phyloP scores from a whole-genome alignment of 2,113 vertebrate genomes.

The Pristiophorus japonicus region DNA sequence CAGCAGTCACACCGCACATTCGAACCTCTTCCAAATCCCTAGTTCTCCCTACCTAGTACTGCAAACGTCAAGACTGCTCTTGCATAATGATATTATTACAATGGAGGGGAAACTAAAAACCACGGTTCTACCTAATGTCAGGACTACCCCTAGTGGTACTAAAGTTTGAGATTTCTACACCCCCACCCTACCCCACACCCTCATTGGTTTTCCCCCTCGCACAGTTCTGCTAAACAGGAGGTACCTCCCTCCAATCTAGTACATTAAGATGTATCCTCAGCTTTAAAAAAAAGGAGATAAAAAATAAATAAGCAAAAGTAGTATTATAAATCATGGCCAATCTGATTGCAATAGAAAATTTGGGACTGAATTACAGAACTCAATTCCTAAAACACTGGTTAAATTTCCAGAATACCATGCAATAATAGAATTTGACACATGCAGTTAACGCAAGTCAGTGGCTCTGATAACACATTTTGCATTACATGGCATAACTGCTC shows the following conservation, averaged over 20 bases:
- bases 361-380: background rate
- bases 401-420: background rate
- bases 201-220: background rate
- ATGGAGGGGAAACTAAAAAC: background rate
- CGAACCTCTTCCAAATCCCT: background rate
- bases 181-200: too few relatives aligned
- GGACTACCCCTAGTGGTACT: too few relatives aligned
- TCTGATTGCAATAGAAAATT: background rate
- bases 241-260: background rate
- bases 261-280: background rate
- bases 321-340: background rate
- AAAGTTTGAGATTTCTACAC: background rate
- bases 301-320: background rate
- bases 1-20: background rate
- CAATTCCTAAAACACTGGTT: background rate
- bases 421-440: background rate
- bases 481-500: background rate
- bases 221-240: background rate
- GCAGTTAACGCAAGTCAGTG: background rate
- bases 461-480: background rate
- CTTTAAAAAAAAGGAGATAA: too few relatives aligned
- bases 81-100: background rate
- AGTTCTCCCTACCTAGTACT: background rate
- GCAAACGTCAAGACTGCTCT: background rate
- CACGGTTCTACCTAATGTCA: background rate